Conservation (phyloP, 92 coral and sea anemone species). For the Porites lobata region DNA sequence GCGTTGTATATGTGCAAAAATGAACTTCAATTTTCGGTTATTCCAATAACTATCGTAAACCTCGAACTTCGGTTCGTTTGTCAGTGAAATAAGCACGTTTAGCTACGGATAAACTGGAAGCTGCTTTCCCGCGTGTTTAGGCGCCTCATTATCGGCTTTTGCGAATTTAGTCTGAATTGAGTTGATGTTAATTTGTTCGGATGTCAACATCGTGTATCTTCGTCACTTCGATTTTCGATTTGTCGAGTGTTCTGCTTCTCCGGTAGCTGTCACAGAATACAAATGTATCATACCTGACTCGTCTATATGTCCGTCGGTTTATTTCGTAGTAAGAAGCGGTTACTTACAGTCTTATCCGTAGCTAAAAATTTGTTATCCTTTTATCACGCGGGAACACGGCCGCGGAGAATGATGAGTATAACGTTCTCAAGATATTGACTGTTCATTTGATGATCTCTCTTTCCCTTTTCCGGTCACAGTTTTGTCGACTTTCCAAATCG, state of each 20-base stretch:
- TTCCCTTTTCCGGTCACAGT: too few relatives aligned
- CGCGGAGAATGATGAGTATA: background rate
- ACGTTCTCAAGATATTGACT: too few relatives aligned
- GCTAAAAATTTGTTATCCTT: background rate
- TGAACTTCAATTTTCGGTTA: background rate
- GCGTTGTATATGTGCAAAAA: background rate
- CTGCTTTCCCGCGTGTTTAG: background rate
- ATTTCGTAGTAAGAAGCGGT: background rate
- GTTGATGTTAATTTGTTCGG: background rate
- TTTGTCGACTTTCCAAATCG: too few relatives aligned
- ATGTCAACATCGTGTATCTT: background rate
- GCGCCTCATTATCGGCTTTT: background rate
- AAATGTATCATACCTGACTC: background rate
- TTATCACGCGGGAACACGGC: background rate
- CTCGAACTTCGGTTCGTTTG: background rate
- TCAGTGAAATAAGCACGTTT: background rate
- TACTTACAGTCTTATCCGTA: slow-evolving; percentile 42
- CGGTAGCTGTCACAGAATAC: too few relatives aligned
- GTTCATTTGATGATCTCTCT: too few relatives aligned
- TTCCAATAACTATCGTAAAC: background rate
- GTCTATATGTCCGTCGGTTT: background rate
- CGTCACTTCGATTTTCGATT: background rate
- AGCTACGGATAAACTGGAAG: slow-evolving; percentile 51
- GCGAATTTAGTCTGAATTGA: background rate
- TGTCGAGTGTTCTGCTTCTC: background rate